phyloP scores from a whole-genome alignment of 2,797 vertebrate species.

The Microctenopoma lineatum region DNA sequence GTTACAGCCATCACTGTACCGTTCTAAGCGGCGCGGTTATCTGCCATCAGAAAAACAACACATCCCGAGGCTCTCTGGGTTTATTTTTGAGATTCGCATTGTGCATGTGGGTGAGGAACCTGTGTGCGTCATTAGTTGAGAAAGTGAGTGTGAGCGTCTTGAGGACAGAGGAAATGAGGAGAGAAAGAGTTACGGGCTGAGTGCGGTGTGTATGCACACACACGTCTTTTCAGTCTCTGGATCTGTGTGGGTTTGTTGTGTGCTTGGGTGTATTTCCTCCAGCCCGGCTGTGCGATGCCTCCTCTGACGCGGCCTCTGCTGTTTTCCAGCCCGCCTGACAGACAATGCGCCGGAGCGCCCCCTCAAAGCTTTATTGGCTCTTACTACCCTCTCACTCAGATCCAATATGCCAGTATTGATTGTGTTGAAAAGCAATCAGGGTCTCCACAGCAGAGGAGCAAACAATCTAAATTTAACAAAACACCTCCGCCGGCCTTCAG shows the following conservation, averaged over 20 bases:
- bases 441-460: conserved; percentile 67
- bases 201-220: conserved; percentile 7
- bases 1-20: conserved; percentile 1
- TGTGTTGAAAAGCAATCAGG: conserved; percentile 81
- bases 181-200: conserved; percentile 22
- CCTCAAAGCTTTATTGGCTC: conserved; percentile 74
- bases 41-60: conserved; percentile 17
- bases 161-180: conserved; percentile 63
- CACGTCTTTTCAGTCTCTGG: background rate
- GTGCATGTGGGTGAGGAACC: conserved; percentile 53
- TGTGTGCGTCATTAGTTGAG: conserved; percentile 58
- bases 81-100: conserved; percentile 43
- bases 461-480: conserved; percentile 80
- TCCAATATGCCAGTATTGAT: conserved; percentile 82
- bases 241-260: conserved; percentile 26
- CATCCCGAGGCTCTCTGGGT: conserved; percentile 30
- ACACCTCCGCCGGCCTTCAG: conserved; percentile 70
- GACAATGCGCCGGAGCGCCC: conserved; percentile 52
- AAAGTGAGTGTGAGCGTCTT: conserved; percentile 50
- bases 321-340: conserved; percentile 56
- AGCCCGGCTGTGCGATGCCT: conserved; percentile 39
- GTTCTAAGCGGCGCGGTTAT: conserved; percentile 31
- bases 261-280: conserved; percentile 17
- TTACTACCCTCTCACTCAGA: conserved; percentile 80
- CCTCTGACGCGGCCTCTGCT: conserved; percentile 42